Evolutionary conservation across 2,113 vertebrate genomes (phyloP).

Genomic region (Mionectes macconnelli): DNA sequence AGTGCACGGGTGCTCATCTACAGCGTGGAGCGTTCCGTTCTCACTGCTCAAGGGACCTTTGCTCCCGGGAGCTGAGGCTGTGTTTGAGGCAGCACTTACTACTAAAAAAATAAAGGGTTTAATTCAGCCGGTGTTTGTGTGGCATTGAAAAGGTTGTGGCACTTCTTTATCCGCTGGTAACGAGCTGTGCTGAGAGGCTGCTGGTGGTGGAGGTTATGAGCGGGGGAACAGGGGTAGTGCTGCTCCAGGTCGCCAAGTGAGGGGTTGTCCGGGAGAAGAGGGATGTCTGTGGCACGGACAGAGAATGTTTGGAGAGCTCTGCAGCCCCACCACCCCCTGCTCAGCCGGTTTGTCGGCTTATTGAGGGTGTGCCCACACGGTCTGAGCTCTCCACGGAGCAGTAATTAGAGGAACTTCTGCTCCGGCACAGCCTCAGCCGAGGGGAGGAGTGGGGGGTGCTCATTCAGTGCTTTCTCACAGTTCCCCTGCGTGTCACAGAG

Average conservation of each 20-base stretch:
- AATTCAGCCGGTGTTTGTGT: not conserved
- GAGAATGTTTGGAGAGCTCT: no score
- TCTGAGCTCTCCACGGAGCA: not conserved
- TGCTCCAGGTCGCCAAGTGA: not conserved
- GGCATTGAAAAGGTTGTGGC: fast-evolving
- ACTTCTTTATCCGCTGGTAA: not conserved
- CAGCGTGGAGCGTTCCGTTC: fast-evolving
- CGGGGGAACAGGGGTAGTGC: not conserved
- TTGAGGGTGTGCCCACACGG: fast-evolving
- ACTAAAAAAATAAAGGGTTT: not conserved
- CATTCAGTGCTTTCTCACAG: not conserved
- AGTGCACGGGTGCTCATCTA: fast-evolving
- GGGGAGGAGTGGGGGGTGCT: not conserved
- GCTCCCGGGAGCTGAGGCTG: fast-evolving
- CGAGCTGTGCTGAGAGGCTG: not conserved
- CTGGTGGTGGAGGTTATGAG: not conserved
- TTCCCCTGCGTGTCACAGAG: fast-evolving
- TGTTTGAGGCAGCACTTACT: fast-evolving
- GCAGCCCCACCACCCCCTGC: fast-evolving
- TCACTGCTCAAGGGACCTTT: fast-evolving
- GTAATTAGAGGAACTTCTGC: not conserved
- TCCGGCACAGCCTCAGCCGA: fast-evolving
- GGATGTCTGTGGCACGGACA: fast-evolving
- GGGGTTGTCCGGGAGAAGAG: fast-evolving
- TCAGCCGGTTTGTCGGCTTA: fast-evolving